Base-by-base conservation (phyloP, 2,888 invertebrate genomes). In the Lasioglossum leucozonium region DNA sequence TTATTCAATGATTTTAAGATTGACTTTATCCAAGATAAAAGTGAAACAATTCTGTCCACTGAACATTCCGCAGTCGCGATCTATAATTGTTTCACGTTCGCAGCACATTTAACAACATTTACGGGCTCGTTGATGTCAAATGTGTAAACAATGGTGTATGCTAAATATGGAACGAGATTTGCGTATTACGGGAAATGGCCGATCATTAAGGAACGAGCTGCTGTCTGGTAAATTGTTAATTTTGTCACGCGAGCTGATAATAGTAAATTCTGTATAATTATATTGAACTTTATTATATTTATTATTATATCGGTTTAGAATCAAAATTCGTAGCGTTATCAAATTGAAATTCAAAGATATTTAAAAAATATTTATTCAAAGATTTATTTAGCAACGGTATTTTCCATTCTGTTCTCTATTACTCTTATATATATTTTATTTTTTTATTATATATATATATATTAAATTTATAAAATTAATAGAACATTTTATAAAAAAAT, bases 181-280 rank as follows among this genome's bases (percentile, higher is more conserved):
- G 22, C 67, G 22, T 42, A 30, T 58, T 34, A 47, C 11, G 42
- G 55, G 34, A 87, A 81, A n/a, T 84, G 84, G 82, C 30, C 75
- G 18, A n/a, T 69, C 16, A 77, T 58, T 4, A 3, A 2, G n/a
- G 74, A 86, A 37, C 77, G 81, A 51, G 78, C 79, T 11, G 37
- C 37, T 37, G 37, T 10, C 37, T 83, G 79, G 90, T 90, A 81
- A 88, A 37, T 74, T 26, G 30, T 30, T 13, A 2, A 26, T n/a
- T 18, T 26, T 16, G 34, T 34, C 82, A 30, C 5, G 11, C 3
- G 1, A 22, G 4, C 37, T 22, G 2, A 5, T 6, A 30, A 16
- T 62, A 6, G 34, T 16, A 30, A 51, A 26, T 62, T 62, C 16
- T 16, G 5, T 30, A 2, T 11, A 11, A 58, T n/a, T 13, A 10